Evolutionary conservation across 2,888 invertebrate genomes (phyloP), one percentile per base, ranked within the genome.

Genomic region (Folsomia candida): DNA sequence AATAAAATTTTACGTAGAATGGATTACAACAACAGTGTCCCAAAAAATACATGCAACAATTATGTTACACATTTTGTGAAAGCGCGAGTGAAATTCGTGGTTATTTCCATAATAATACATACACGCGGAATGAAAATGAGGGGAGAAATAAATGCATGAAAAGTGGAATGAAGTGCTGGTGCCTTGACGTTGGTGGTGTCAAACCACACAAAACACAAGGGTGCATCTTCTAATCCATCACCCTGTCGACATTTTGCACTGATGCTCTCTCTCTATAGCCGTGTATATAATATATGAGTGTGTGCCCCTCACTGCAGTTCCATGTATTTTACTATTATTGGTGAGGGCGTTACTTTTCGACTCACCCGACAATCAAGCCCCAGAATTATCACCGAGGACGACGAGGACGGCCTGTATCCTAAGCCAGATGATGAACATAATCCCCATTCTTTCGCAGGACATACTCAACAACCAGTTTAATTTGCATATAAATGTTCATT

Each of bases 181-280:
- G 62, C 14, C n/a, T 64, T 64, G 14, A n/a, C 2, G 29, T 47
- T 18, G 37, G 24, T 65, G 54, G 57, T 27, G 18, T 27, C 26
- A 51, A 65, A 51, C 57, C 51, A 54, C 26, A 29, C 51, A 51
- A 51, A 26, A 65, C 6, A 26, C n/a, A 51, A 65, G 18, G 66
- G 9, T 22, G 27, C 62, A 18, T 9, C 20, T 22, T 18, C 24
- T 68, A 68, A 72, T 72, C 69, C 60, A 72, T 72, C 72, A 72
- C 65, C 37, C 69, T 72, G 66, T 72, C 69, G 57, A 66, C 68
- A 72, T 72, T 72, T 72, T 58, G 66, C 72, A 72, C 66, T 66
- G 2, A 22, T 24, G 25, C 28, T 28, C 28, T 37, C 51, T 70
- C n/a, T n/a, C 4, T 54, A n/a, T 54, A 6, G 14, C 20, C 18